Evolutionary conservation across 2,797 vertebrate species (phyloP).

Genomic region (Sus cebifrons): DNA sequence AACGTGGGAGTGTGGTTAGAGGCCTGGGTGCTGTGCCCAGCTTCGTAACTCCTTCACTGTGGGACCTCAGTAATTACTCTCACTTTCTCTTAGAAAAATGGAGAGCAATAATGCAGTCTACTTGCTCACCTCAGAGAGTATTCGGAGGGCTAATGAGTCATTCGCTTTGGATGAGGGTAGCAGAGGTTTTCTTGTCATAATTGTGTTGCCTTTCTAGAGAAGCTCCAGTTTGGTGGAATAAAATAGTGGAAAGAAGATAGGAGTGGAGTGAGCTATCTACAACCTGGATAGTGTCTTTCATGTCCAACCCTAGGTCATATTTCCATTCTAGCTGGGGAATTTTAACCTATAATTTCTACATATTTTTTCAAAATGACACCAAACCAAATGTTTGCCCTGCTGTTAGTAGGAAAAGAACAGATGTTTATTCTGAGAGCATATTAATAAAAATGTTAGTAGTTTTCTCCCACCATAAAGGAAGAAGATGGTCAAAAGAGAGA

Average conservation of each 20-base stretch:
- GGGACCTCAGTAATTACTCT: slow-evolving; percentile 25
- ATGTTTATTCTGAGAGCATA: slow-evolving; percentile 70
- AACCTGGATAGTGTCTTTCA: not conserved
- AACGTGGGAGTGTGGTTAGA: slow-evolving; percentile 5
- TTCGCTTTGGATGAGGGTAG: not conserved
- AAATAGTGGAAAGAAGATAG: slow-evolving; percentile 49
- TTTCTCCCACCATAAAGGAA: slow-evolving; percentile 38
- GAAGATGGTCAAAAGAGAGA: slow-evolving; percentile 58
- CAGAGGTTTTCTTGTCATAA: slow-evolving; percentile 12
- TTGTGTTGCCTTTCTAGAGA: slow-evolving; percentile 62
- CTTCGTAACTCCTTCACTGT: not conserved
- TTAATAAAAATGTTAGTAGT: slow-evolving; percentile 62
- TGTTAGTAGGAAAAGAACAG: slow-evolving; percentile 75
- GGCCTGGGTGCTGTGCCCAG: not conserved
- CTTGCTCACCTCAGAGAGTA: slow-evolving; percentile 40
- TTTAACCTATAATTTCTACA: slow-evolving; percentile 52
- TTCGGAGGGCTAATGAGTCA: slow-evolving; percentile 56
- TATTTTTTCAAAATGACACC: slow-evolving; percentile 62
- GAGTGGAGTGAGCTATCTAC: not conserved
- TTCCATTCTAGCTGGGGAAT: slow-evolving; percentile 58
- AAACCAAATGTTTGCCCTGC: slow-evolving; percentile 73
- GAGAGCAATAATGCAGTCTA: slow-evolving; percentile 34
- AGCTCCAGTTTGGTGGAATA: not conserved
- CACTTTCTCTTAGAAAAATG: slow-evolving; percentile 53
- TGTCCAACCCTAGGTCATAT: slow-evolving; percentile 44